phyloP scores from a whole-genome alignment of 2,888 invertebrate species.

The Eurois occulta region DNA sequence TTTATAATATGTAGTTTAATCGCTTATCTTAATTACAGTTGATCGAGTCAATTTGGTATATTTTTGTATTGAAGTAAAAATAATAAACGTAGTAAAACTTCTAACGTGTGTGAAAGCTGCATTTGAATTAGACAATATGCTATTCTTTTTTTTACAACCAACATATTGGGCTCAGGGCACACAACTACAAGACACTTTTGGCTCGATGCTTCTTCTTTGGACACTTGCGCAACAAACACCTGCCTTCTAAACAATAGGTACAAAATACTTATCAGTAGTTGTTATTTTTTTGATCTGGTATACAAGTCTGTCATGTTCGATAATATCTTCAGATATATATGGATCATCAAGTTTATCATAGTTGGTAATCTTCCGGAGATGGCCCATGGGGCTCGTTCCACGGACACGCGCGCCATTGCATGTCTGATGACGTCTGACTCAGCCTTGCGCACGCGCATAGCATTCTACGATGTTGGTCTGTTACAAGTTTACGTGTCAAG shows the following conservation, averaged over 20 bases:
- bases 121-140: neutral
- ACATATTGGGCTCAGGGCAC: neutral
- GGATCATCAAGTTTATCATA: slow-evolving; percentile 55
- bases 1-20: neutral
- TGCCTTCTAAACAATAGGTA: slow-evolving; percentile 14
- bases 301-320: slow-evolving; percentile 44
- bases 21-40: slow-evolving; percentile 2
- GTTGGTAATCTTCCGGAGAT: slow-evolving; percentile 67
- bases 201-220: neutral
- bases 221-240: slow-evolving; percentile 6
- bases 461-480: slow-evolving; percentile 59
- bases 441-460: slow-evolving; percentile 66
- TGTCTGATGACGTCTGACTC: slow-evolving; percentile 73
- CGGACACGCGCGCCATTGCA: slow-evolving; percentile 67
- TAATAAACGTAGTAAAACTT: slow-evolving; percentile 1
- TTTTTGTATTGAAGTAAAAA: neutral
- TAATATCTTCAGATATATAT: slow-evolving; percentile 50
- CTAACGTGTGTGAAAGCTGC: neutral
- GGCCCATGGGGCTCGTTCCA: slow-evolving; percentile 44
- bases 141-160: neutral
- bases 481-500: slow-evolving; percentile 47
- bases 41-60: neutral
- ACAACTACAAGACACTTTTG: neutral
- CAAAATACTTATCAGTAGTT: slow-evolving; percentile 25
- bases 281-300: slow-evolving; percentile 50